Conservation (phyloP, 1,140 invertebrate genomes). For the Lordiphosa mommai region DNA sequence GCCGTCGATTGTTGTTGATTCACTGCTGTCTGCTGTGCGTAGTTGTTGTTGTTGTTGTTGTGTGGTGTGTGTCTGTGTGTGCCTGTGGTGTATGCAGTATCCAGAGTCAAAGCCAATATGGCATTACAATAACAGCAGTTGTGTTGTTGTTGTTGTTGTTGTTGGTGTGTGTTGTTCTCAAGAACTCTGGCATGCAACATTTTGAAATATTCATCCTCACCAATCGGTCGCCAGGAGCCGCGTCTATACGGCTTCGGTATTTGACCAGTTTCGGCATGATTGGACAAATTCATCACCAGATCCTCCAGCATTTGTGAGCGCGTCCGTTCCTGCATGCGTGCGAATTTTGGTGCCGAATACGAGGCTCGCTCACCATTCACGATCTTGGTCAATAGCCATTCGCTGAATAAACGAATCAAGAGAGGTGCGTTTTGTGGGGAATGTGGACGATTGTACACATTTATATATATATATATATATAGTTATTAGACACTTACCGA, state of each 20-base stretch:
- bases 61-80: slow-evolving; percentile 31
- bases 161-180: slow-evolving; percentile 38
- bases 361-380: slow-evolving; percentile 98
- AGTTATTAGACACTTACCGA: slow-evolving; percentile 79
- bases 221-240: slow-evolving; percentile 96
- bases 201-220: slow-evolving; percentile 79
- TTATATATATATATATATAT: neutral
- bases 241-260: slow-evolving; percentile 95
- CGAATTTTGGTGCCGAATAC: slow-evolving; percentile 98
- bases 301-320: slow-evolving; percentile 96
- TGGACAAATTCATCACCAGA: slow-evolving; percentile 95
- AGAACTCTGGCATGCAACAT: slow-evolving; percentile 79
- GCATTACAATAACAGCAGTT: slow-evolving; percentile 44
- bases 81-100: slow-evolving; percentile 24
- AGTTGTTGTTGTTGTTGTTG: slow-evolving; percentile 20
- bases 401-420: slow-evolving; percentile 81
- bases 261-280: slow-evolving; percentile 96
- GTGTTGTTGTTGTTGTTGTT: slow-evolving; percentile 15
- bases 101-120: slow-evolving; percentile 10
- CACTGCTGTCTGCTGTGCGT: slow-evolving; percentile 15
- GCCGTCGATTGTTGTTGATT: slow-evolving; percentile 38
- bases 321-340: slow-evolving; percentile 95
- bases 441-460: no score
- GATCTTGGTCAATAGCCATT: slow-evolving; percentile 98
- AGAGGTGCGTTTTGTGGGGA: neutral